A percentile compares a stretch with the other conserved stretches of the same genome.
Conservation (phyloP, 1,140 invertebrate species). For the Zaprionus tsacasi region DNA sequence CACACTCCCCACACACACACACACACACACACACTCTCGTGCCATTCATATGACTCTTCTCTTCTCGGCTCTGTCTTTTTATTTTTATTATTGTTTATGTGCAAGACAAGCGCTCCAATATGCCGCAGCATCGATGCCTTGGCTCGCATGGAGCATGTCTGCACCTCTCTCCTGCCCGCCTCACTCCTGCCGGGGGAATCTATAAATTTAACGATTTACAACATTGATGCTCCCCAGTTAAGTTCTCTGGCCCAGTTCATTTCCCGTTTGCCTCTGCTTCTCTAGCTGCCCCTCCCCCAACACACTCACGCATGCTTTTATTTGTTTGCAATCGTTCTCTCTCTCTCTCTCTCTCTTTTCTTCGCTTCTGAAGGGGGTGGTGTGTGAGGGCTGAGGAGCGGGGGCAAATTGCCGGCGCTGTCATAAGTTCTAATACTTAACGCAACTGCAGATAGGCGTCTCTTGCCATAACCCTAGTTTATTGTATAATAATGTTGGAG, state of each 20-base stretch:
- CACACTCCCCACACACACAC: conserved; percentile 11
- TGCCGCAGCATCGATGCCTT: conserved; percentile 30
- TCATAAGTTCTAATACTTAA: conserved; percentile 77
- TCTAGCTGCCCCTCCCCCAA: not conserved
- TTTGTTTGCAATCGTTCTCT: conserved; percentile 61
- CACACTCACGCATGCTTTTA: conserved; percentile 44
- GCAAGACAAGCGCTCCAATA: conserved; percentile 43
- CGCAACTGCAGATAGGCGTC: conserved; percentile 55
- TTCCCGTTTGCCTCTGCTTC: not conserved
- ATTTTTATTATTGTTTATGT: conserved; percentile 66
- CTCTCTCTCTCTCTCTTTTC: not conserved
- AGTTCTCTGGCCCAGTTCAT: conserved; percentile 11
- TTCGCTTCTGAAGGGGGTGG: not conserved
- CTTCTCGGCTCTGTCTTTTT: conserved; percentile 18
- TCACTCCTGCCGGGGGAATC: conserved; percentile 25
- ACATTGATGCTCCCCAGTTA: conserved; percentile 44
- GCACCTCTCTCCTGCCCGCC: not conserved
- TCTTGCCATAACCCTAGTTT: conserved; percentile 68
- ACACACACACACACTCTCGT: not conserved
- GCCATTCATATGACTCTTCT: conserved; percentile 12
- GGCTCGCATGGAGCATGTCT: not conserved
- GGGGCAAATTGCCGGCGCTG: conserved; percentile 52
- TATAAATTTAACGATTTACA: conserved; percentile 76
- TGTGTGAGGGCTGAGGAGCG: not conserved
- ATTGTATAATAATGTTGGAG: conserved; percentile 63